Evolutionary conservation across 2,113 vertebrate genomes (phyloP).

Genomic region (Greenwoodochromis staneri): DNA sequence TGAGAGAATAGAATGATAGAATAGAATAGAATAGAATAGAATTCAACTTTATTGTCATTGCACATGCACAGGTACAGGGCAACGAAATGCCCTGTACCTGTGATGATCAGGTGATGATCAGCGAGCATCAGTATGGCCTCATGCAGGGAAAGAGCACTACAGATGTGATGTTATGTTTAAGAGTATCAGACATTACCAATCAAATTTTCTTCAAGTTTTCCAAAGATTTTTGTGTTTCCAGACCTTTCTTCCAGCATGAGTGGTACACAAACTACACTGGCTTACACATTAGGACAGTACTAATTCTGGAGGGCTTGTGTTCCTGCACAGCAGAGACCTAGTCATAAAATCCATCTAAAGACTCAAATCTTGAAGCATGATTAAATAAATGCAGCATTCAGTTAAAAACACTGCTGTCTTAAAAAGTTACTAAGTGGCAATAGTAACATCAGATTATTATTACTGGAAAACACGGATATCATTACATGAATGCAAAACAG

Average conservation of each 20-base stretch:
- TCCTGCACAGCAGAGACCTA: accelerated
- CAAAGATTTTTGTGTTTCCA: background rate
- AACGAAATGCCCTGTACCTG: background rate
- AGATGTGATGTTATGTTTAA: background rate
- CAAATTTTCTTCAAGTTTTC: background rate
- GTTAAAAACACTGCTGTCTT: background rate
- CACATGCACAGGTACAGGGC: no score
- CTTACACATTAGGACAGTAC: background rate
- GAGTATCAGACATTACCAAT: background rate
- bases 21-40: no score
- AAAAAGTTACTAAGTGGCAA: background rate
- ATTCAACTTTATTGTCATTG: no score
- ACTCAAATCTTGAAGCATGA: background rate
- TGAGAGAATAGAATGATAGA: no score
- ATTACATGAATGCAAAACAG: background rate
- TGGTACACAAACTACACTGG: background rate
- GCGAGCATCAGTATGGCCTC: background rate
- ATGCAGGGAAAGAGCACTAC: background rate
- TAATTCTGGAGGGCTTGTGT: background rate
- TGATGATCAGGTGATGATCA: background rate
- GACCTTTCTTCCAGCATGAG: background rate
- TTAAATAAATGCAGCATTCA: background rate
- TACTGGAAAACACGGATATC: background rate
- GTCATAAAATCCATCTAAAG: background rate
- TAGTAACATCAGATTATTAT: background rate